Evolutionary conservation across 35 echinoderm and acorn worm species (phyloP).

Genomic region (Heliocidaris erythrogramma): DNA sequence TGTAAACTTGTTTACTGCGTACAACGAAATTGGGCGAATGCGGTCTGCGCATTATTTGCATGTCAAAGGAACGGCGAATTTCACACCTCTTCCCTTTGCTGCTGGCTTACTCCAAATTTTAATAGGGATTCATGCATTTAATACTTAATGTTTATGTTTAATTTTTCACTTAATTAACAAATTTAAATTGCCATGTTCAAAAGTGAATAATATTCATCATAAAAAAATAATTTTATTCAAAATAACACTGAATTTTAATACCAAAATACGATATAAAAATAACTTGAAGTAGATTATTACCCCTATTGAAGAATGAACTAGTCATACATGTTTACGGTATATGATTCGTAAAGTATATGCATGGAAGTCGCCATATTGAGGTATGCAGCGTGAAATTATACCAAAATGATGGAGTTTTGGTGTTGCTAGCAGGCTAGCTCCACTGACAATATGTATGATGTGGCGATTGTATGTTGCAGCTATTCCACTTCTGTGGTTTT

Average conservation of each 20-base stretch:
- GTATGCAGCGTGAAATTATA: constrained; percentile 21
- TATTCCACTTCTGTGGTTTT: constrained; percentile 35
- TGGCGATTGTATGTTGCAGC: constrained; percentile 34
- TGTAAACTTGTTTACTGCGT: constrained; percentile 62
- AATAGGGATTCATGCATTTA: not conserved
- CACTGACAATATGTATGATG: constrained; percentile 42
- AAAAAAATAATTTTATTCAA: not conserved
- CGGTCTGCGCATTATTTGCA: constrained; percentile 62
- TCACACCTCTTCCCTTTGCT: constrained; percentile 45
- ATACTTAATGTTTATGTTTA: not conserved
- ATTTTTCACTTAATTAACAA: not conserved
- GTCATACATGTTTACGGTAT: constrained; percentile 53
- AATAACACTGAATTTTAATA: not conserved
- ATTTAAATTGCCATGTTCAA: too few relatives aligned
- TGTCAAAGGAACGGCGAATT: constrained; percentile 41
- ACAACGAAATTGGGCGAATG: constrained; percentile 15
- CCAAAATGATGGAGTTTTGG: not conserved
- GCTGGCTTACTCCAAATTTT: not conserved
- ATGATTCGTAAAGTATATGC: not conserved
- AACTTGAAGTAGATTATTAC: not conserved
- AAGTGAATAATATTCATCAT: not conserved
- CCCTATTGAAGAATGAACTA: constrained; percentile 39
- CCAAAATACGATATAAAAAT: not conserved
- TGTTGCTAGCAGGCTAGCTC: constrained; percentile 39
- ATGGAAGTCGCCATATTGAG: constrained; percentile 36